Base-by-base conservation (phyloP, 1,140 invertebrate genomes). In the Tetragnatha versicolor region DNA sequence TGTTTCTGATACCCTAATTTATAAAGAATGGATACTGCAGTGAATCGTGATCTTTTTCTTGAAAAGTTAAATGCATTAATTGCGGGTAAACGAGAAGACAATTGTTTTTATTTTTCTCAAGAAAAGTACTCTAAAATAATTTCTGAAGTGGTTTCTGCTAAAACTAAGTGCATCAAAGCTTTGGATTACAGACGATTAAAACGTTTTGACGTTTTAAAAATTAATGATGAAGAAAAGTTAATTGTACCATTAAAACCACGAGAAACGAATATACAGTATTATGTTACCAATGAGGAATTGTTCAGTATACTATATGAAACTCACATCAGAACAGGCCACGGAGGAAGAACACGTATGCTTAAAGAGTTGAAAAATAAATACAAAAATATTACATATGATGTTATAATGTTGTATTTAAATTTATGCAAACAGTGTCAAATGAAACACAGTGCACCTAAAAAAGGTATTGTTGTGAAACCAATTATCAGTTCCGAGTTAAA, bases 391-490 rank as follows among this genome's bases (percentile, higher is more conserved):
- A 58, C 27, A 42, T 39, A 55, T 55, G 31, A 66, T 45, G 63
- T 53, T 35, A 17, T 78, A 33, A 66, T 78, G 51, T 49, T 39
- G 2, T 68, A 78, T 68, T 55, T 78, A 27, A 78, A 75, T 75
- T 61, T 75, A 75, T 75, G 7, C 42, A 58, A 75, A 42, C 33
- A 60, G 29, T 75, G 75, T 77, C 58, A 79, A 53, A 79, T 68
- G 47, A 79, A 79, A 69, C 49, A 53, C 70, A 69, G 63, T 79
- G 65, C 65, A 53, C 49, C 47, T 53, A 69, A 70, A 55, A 70
- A 69, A 35, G 45, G 37, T 39, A 29, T 69, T 79, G 47, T 68
- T 78, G 61, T 79, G 76, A 79, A 79, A 72, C 76, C 65, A 79
- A 79, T 35, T 12, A 12, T 79, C 47, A 79, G 0, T 79, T 78